Evolutionary conservation across 2,113 vertebrate genomes (phyloP).

Genomic region (Phoenicopterus ruber): DNA sequence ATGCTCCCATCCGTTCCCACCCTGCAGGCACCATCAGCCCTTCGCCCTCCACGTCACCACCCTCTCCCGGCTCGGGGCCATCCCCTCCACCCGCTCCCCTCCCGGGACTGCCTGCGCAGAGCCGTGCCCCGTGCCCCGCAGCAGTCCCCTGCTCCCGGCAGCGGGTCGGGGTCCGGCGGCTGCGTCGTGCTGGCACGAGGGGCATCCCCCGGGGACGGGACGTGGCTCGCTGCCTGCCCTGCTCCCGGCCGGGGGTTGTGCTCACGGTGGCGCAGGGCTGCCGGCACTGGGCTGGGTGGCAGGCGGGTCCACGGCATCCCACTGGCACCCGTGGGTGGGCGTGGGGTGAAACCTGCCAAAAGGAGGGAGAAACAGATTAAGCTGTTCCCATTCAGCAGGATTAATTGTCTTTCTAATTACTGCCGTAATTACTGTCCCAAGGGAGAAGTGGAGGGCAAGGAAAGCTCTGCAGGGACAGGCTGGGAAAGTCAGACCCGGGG

Average conservation of each 20-base stretch:
- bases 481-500: not conserved
- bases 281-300: fast-evolving
- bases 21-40: not conserved
- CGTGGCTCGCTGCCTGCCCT: fast-evolving
- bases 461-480: not conserved
- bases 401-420: slow-evolving; percentile 28
- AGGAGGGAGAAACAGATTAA: not conserved
- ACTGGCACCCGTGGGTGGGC: not conserved
- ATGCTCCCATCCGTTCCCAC: not conserved
- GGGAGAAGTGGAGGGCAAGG: not conserved
- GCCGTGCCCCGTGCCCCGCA: fast-evolving
- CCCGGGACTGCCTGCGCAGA: fast-evolving
- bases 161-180: fast-evolving
- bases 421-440: not conserved
- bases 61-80: not conserved
- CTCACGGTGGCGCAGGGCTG: not conserved
- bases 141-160: not conserved
- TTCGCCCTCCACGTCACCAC: not conserved
- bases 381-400: slow-evolving; percentile 1
- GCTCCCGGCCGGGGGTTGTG: fast-evolving
- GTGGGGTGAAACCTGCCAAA: not conserved
- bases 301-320: not conserved
- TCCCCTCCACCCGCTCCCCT: fast-evolving
- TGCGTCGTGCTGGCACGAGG: fast-evolving
- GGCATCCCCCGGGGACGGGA: not conserved